phyloP scores from a whole-genome alignment of 2,797 vertebrate species.

The Poeciliopsis gracilis region DNA sequence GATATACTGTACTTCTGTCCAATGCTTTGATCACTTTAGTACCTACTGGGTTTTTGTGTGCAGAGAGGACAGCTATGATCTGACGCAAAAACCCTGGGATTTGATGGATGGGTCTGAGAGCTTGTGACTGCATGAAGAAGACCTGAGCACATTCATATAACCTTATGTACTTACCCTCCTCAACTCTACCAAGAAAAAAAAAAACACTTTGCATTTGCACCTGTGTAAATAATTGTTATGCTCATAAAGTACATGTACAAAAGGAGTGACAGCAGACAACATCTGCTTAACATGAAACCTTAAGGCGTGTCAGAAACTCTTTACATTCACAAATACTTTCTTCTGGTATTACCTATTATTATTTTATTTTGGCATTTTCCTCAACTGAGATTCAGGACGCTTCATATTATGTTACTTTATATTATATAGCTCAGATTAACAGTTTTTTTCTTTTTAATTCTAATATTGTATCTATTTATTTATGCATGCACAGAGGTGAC shows the following conservation, averaged over 20 bases:
- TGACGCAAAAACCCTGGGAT: neutral
- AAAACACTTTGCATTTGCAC: neutral
- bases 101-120: neutral
- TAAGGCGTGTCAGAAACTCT: conserved; percentile 13
- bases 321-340: neutral
- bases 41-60: neutral
- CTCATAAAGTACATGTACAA: conserved; percentile 26
- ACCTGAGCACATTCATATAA: neutral
- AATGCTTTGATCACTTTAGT: neutral
- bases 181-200: neutral
- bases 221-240: conserved; percentile 3
- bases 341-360: neutral
- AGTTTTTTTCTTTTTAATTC: neutral
- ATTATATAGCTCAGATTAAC: no score
- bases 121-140: neutral
- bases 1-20: neutral
- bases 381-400: neutral
- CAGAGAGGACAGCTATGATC: neutral
- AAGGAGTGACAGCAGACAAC: conserved; percentile 41
- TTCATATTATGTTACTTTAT: neutral
- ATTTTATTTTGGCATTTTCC: neutral
- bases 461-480: neutral
- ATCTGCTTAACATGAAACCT: conserved; percentile 12
- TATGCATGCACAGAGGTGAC: neutral
- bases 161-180: neutral